Evolutionary conservation across 2,888 invertebrate genomes (phyloP).

Genomic region (Rotaria macrura): DNA sequence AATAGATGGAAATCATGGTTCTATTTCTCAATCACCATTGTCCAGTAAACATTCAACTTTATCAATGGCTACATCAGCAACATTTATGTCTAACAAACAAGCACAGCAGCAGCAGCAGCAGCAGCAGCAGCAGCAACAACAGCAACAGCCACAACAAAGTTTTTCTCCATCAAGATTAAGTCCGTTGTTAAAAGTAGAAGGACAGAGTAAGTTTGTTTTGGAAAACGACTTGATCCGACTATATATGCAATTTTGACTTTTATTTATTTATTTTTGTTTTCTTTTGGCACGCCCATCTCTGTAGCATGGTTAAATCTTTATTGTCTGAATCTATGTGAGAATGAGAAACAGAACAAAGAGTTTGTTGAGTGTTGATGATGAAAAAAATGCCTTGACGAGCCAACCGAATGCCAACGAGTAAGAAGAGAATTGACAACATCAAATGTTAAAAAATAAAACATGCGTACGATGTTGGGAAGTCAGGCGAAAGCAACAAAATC

Average conservation of each 20-base stretch:
- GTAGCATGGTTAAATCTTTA: neutral
- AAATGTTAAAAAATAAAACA: neutral
- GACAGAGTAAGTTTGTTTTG: neutral
- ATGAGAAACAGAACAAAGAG: neutral
- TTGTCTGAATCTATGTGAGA: neutral
- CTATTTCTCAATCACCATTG: neutral
- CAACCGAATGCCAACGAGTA: neutral
- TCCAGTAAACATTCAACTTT: neutral
- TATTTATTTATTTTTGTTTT: neutral
- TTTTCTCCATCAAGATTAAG: neutral
- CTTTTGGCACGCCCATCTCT: no score
- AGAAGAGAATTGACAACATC: neutral
- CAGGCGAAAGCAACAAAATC: neutral
- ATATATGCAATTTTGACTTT: neutral
- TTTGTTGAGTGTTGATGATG: neutral
- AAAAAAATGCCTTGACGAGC: neutral
- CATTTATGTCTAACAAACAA: neutral
- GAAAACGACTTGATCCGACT: no score
- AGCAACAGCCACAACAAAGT: neutral
- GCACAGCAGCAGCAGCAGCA: no score
- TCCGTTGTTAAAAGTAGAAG: neutral
- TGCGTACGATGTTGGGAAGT: neutral
- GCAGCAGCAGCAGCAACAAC: neutral
- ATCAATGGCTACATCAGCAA: neutral
- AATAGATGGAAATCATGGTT: neutral